Base-by-base conservation (phyloP, 2,113 vertebrate genomes). In the Paralichthys olivaceus region DNA sequence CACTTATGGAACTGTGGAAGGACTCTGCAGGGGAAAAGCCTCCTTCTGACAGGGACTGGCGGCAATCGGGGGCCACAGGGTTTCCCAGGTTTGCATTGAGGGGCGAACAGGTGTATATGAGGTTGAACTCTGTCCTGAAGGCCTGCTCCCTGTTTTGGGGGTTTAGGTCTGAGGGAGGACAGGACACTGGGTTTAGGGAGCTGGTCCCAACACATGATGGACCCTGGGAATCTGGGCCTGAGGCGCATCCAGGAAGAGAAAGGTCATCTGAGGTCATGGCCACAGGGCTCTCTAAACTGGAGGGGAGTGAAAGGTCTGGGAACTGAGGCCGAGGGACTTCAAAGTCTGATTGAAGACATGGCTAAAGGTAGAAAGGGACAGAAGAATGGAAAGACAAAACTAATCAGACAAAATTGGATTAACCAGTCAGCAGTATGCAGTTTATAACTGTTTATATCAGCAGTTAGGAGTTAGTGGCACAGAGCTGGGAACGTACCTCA, bases 91-190 rank as follows among this genome's bases (percentile, higher is more conserved):
- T 99, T 86, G 98, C 96, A 28, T 99, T 99, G 94, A 99, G 82
- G 57, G 98, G 98, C 43, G 98, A 99, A 92, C 97, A 99, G 91
- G 97, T 97, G 91, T 99, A 99, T 95, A 99, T 99, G 90, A 99
- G 95, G 92, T 98, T 99, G 93, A 99, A 99, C 92, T 99, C 98
- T 94, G 97, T 98, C 96, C 96, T 96, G 94, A 98, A 98, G 67
- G 96, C 94, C 95, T 97, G 97, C 81, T 99, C 97, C 76, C 95
- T 94, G 90, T 87, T 95, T 84, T 94, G 90, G 77, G 95, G 94
- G 71, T 90, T 90, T 81, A 86, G 89, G 86, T 86, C 96, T 89
- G 79, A 80, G 5, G 81, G 67, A n/a, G 87, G 74, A 63, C 77
- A 90, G 62, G 95, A 93, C 29, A 91, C 58, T 70, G 85, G 79